A percentile compares a stretch with the other conserved stretches of the same genome.
phyloP scores from a whole-genome alignment of 2,888 invertebrate species.

The Micropterix aruncella region DNA sequence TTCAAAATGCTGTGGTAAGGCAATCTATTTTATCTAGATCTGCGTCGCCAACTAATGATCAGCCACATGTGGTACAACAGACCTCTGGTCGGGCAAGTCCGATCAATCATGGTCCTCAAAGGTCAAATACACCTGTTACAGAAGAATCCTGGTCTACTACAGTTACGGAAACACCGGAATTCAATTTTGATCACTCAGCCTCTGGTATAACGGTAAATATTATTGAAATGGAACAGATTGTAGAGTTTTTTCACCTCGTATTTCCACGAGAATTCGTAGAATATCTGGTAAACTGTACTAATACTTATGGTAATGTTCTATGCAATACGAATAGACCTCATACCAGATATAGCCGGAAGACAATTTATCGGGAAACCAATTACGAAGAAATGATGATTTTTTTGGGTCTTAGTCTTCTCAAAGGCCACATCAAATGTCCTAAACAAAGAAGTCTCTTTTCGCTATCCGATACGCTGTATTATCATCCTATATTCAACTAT shows the following conservation, averaged over 20 bases:
- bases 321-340: slow-evolving; percentile 6
- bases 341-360: slow-evolving; percentile 5
- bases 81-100: too few relatives aligned
- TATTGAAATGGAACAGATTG: background rate
- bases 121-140: slow-evolving; percentile 3
- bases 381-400: slow-evolving; percentile 7
- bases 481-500: slow-evolving; percentile 13
- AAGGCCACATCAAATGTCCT: slow-evolving; percentile 7
- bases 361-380: slow-evolving; percentile 3
- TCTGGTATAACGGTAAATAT: slow-evolving; percentile 2
- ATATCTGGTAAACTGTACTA: slow-evolving; percentile 3
- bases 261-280: slow-evolving; percentile 1
- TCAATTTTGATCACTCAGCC: slow-evolving; percentile 1
- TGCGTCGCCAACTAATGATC: too few relatives aligned
- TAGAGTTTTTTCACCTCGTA: slow-evolving; percentile 2
- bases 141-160: slow-evolving; percentile 1
- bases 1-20: too few relatives aligned
- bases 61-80: too few relatives aligned
- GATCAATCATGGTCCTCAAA: slow-evolving; percentile 2
- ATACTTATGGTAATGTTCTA: slow-evolving; percentile 2
- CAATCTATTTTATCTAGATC: too few relatives aligned
- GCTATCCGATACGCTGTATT: slow-evolving; percentile 11
- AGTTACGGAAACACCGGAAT: slow-evolving; percentile 2
- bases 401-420: slow-evolving; percentile 8
- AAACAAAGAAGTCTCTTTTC: slow-evolving; percentile 11